Evolutionary conservation across 1,140 invertebrate species (phyloP), one percentile per base, ranked within the genome.

Genomic region (Leptopilina boulardi): DNA sequence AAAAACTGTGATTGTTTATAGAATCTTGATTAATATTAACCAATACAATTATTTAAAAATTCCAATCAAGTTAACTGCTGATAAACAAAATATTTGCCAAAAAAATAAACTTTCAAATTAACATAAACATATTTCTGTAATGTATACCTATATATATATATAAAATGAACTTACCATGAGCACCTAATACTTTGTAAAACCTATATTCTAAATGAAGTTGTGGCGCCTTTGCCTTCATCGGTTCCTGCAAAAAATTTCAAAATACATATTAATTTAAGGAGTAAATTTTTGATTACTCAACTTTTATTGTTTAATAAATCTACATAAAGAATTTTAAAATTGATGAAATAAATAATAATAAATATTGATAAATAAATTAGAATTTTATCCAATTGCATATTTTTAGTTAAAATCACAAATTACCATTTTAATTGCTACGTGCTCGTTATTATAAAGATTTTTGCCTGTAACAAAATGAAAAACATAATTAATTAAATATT

Each of bases 141-240:
- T n/a, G 34, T 38, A 6, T 38, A 38, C 9, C 9, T 8, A 38
- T 38, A 3, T 30, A 30, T 30, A 30, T 3, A 30, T 30, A n/a
- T n/a, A n/a, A 38, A 38, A 38, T 15, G 10, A 82, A 92, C 95
- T 94, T 91, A 97, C 96, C 96, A 93, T 96, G 94, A 91, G 95
- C 95, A 92, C 98, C 98, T 92, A 99, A 94, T 93, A 99, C 95
- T 94, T 99, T 99, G 93, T 99, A 99, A 95, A 99, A 99, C 93
- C 99, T 96, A 95, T 99, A 99, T 94, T 99, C 99, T 94, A 99
- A 95, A 93, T 99, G 99, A 88, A 99, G 94, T 93, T 99, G 99
- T 80, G 99, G 99, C 86, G 99, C 99, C 94, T 99, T 98, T 81
- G 99, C 98, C 92, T 99, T 99, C 98, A 99, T 99, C 86, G 98